Evolutionary conservation across 2,113 vertebrate genomes (phyloP).

Genomic region (human): GRCh38 chrX:134453501-134454000

Average conservation of each 20-base stretch:
- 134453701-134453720: background rate
- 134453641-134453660: slow-evolving; percentile 22
- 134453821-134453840: background rate
- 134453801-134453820: background rate
- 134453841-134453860: background rate
- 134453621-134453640: slow-evolving; percentile 7
- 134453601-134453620: slow-evolving; percentile 29
- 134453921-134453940: background rate
- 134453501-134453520: too few species aligned
- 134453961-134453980: background rate
- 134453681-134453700: slow-evolving; percentile 2
- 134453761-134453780: background rate
- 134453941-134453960: slow-evolving; percentile 19
- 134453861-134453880: slow-evolving; percentile 5
- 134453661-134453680: slow-evolving; percentile 5
- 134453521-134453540: background rate
- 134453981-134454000: background rate
- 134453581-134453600: background rate
- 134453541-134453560: background rate
- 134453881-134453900: background rate
- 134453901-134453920: background rate
- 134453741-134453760: background rate
- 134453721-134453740: background rate
- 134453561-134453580: background rate
- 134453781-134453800: background rate